Evolutionary conservation across 2,113 vertebrate genomes (phyloP).

Genomic region (Corydoras maculifer): DNA sequence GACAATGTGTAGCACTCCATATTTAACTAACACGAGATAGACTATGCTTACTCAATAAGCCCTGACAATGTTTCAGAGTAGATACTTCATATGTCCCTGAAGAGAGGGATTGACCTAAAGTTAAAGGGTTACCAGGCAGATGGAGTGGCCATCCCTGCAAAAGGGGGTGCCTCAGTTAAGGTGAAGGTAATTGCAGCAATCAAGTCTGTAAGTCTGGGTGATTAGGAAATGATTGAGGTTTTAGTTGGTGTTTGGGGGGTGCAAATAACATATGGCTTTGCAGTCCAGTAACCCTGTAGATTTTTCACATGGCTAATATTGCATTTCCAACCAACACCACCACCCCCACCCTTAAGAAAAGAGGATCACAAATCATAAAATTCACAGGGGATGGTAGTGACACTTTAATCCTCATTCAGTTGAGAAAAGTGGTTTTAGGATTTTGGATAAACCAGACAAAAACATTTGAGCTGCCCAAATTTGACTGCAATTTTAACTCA

Average conservation of each 20-base stretch:
- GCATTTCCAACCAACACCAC: constrained; percentile 2
- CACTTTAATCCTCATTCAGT: not conserved
- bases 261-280: constrained; percentile 22
- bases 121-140: constrained; percentile 26
- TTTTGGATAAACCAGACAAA: not conserved
- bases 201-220: constrained; percentile 51
- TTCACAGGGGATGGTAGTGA: not conserved
- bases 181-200: constrained; percentile 63
- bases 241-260: constrained; percentile 33
- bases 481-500: too few species aligned
- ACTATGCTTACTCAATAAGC: constrained; percentile 14
- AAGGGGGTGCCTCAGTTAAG: constrained; percentile 47
- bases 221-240: constrained; percentile 52
- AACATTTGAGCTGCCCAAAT: not conserved
- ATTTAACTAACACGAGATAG: constrained; percentile 16
- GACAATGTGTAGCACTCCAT: too few species aligned
- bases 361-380: constrained; percentile 28
- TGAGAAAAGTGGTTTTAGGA: not conserved
- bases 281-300: not conserved
- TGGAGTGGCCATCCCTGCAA: constrained; percentile 19
- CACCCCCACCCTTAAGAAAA: not conserved
- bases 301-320: constrained; percentile 16
- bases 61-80: constrained; percentile 15
- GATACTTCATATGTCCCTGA: constrained; percentile 25
- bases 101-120: constrained; percentile 5